Evolutionary conservation across 1,140 invertebrate genomes (phyloP), one percentile per base, ranked within the genome.

Genomic region (Danaus melanippus): DNA sequence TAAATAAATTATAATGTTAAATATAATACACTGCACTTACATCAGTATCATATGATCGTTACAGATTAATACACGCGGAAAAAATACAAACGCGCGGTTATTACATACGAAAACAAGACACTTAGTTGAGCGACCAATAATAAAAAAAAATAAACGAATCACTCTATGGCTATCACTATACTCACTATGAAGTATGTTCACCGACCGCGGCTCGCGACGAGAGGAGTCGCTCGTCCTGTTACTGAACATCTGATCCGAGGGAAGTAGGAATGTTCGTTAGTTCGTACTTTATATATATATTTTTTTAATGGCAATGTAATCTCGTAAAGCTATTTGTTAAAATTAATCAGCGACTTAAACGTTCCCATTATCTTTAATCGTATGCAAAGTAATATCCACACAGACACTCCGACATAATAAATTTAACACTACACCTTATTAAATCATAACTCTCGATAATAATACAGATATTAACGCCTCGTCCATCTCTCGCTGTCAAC

Each of bases 1-100:
- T 85, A 85, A 85, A 85, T 85, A 85, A 85, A 85, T 85, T 85
- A 85, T 85, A 80, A 72, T 83, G 77, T 85, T 83, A 79, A 81
- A 85, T 83, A 84, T 82, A 76, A 80, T 78, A 79, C 75, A 83
- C 76, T 82, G 75, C 78, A 76, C 77, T 79, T 80, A 83, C 71
- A 83, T 71, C 76, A 74, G 71, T 79, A 79, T 72, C 73, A 76
- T 74, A 76, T 79, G 76, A 67, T 75, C 74, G 71, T 82, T 80
- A 78, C 69, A 66, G 71, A 76, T 68, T 71, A 74, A 56, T 77
- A 76, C 81, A 83, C 75, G 82, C 67, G 62, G 74, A 81, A 50
- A 79, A 80, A 72, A 58, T 79, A 69, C 76, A 80, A 82, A 84
- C 74, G 74, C 73, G 60, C 74, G 67, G 73, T 76, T 79, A 81